A percentile compares a stretch with the other conserved stretches of the same genome.
phyloP scores from a whole-genome alignment of 2,888 invertebrate species.

The Pristionchus entomophagus region DNA sequence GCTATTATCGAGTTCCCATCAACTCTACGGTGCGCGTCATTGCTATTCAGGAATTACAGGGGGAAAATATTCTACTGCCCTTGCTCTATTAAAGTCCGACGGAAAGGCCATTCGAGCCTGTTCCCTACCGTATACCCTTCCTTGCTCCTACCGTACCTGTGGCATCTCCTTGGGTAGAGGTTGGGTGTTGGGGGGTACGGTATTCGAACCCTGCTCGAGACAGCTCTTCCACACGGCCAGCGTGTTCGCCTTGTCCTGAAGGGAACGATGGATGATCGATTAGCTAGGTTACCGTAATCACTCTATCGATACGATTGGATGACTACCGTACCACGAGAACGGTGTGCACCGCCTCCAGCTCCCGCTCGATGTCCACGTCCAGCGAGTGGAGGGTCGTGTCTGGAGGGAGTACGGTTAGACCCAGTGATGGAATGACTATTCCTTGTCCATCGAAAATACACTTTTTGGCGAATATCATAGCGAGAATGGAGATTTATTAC shows the following conservation, averaged over 20 bases:
- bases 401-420: background rate
- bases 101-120: too few relatives aligned
- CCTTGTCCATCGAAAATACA: background rate
- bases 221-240: constrained; percentile 64
- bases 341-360: constrained; percentile 62
- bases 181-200: constrained; percentile 46
- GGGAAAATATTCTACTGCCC: too few relatives aligned
- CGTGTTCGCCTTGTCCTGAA: constrained; percentile 61
- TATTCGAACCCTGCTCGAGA: constrained; percentile 50
- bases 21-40: too few relatives aligned
- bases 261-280: too few relatives aligned
- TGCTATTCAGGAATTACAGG: too few relatives aligned
- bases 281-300: too few relatives aligned
- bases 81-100: too few relatives aligned
- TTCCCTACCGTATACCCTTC: too few relatives aligned
- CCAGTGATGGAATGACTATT: background rate
- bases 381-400: constrained; percentile 20
- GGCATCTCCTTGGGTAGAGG: constrained; percentile 50
- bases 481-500: background rate
- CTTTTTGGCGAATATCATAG: background rate
- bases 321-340: too few relatives aligned
- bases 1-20: too few relatives aligned
- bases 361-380: constrained; percentile 64
- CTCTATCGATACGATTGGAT: too few relatives aligned
- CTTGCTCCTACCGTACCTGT: background rate